Evolutionary conservation across 2,888 invertebrate species (phyloP), one percentile per base, ranked within the genome.

Genomic region (Metacarcinus magister): DNA sequence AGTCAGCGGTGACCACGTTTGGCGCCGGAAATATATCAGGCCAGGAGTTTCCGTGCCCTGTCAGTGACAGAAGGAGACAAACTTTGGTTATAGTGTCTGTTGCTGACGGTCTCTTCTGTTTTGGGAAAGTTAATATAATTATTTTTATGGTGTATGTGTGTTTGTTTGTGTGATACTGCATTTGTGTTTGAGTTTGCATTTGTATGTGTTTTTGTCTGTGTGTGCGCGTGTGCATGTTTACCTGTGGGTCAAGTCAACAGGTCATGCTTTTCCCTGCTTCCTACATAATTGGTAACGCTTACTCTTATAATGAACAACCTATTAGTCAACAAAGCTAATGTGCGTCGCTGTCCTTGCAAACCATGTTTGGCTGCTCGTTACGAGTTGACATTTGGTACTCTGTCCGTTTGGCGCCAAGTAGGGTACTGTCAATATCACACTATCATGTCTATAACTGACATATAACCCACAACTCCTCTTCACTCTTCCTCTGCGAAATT

Each of bases 201-300:
- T 82, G 82, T 82, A 16, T 32, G 82, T 82, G 82, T 82, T 32
- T 82, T 32, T 87, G 87, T 87, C 39, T 87, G 87, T 87, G 87
- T 87, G 87, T 87, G 39, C 39, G 87, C 39, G 87, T 87, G 87
- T 87, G 87, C 13, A 39, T 87, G 39, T 87, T 32, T 87, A 19
- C 19, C 0, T 87, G 82, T 87, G 16, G 39, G 87, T 10, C 39
- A 87, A 39, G 16, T 8, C 87, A 87, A 39, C 16, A 87, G 39
- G 87, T 87, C 39, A 10, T 39, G 10, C 16, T 32, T 75, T 75
- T 13, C 2, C 10, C 10, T 19, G 39, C 39, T 87, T 32, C 7
- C 2, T 16, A 2, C 39, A 1, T 1, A 39, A 16, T 87, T 39
- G 3, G 87, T 16, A 87, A 10, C 16, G 8, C 39, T 87, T 39